Evolutionary conservation across 2,888 invertebrate species (phyloP), one percentile per base, ranked within the genome.

Genomic region (Eretmocerus hayati): DNA sequence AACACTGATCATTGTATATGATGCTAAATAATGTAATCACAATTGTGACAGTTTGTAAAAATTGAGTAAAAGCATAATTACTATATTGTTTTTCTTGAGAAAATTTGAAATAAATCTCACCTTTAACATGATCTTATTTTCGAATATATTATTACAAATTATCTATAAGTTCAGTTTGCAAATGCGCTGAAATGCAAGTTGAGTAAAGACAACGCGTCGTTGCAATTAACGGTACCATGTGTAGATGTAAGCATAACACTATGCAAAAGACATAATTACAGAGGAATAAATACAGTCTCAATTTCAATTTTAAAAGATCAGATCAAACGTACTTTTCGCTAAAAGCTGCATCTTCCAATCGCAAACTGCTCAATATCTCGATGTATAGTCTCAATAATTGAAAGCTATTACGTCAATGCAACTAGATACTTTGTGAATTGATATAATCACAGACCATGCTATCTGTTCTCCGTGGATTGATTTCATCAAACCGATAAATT

Each of bases 41-140:
- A n/a, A n/a, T n/a, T n/a, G n/a, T n/a, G n/a, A n/a, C n/a, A n/a
- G n/a, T n/a, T n/a, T n/a, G n/a, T n/a, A n/a, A n/a, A n/a, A n/a
- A n/a, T n/a, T n/a, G n/a, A n/a, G n/a, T n/a, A n/a, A n/a, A n/a
- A n/a, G n/a, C n/a, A n/a, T n/a, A n/a, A n/a, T n/a, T n/a, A n/a
- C n/a, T n/a, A n/a, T n/a, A n/a, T n/a, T n/a, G n/a, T n/a, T n/a
- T n/a, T n/a, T n/a, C n/a, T n/a, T n/a, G n/a, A n/a, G n/a, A n/a
- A n/a, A n/a, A 41, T 40, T 45, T 38, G 38, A 35, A 16, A 18
- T 42, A 26, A 44, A 36, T 26, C n/a, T n/a, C n/a, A n/a, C n/a
- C n/a, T n/a, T n/a, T 15, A 52, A 52, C 48, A 49, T 35, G 19
- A 46, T 43, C 49, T 53, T 53, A 53, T 53, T 49, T 40, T 42